Percentiles rank a stretch among this genome's conserved stretches.
Conservation (phyloP, 2,797 vertebrate genomes). For the Schizopygopsis pylzovi region DNA sequence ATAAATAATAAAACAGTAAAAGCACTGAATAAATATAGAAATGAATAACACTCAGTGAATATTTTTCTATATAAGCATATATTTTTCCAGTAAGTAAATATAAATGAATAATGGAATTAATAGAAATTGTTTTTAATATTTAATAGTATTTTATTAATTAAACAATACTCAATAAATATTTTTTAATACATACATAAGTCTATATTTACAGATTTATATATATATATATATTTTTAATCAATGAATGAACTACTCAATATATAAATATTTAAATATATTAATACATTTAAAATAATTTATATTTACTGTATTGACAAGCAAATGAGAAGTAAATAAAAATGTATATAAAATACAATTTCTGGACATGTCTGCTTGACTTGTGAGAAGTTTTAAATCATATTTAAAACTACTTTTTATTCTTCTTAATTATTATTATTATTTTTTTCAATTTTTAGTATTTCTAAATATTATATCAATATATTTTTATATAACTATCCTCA, state of each 20-base stretch:
- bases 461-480: background rate
- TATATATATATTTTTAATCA: too few species aligned
- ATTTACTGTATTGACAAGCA: too few species aligned
- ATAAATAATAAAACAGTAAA: background rate
- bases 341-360: too few species aligned
- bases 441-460: background rate
- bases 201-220: too few species aligned
- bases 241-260: too few species aligned
- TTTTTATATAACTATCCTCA: background rate
- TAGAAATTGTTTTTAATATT: background rate
- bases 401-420: too few species aligned
- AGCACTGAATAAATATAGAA: background rate
- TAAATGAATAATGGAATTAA: background rate
- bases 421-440: too few species aligned
- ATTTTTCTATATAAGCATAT: background rate
- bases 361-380: background rate
- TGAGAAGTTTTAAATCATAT: background rate
- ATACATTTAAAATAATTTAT: background rate
- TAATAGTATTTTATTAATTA: background rate
- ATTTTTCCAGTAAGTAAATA: background rate
- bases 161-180: background rate
- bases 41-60: background rate
- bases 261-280: background rate
- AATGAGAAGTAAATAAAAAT: too few species aligned
- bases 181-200: background rate